These are phyloP conservation scores for Calidris pugnax DNA, from an alignment of 2,113 vertebrate genomes.

Conservation along the genomic window DNA sequence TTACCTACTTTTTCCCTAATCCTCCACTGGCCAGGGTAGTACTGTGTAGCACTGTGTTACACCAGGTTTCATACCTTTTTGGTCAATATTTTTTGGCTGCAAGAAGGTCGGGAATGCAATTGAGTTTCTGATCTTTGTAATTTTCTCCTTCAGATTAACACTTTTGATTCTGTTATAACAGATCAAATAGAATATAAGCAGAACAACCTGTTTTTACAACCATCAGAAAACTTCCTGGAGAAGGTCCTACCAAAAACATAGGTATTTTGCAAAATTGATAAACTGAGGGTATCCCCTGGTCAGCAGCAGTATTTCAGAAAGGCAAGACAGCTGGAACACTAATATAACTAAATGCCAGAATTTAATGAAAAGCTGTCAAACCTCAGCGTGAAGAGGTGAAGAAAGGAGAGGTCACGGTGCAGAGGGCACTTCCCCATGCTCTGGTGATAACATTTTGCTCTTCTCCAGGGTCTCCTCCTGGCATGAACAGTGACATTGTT, in stretches of 20 bases:
- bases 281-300: background rate
- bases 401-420: background rate
- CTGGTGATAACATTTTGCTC: background rate
- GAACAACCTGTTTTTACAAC: background rate
- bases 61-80: background rate
- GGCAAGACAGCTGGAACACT: background rate
- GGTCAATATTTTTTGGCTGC: background rate
- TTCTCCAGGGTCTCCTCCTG: background rate
- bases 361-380: background rate
- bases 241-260: background rate
- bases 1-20: background rate
- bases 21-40: background rate
- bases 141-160: background rate
- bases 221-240: background rate
- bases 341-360: background rate
- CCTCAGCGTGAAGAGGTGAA: background rate
- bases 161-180: background rate
- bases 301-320: background rate
- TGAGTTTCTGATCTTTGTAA: background rate
- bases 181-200: background rate
- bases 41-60: background rate
- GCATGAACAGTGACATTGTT: background rate
- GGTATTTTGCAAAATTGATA: background rate
- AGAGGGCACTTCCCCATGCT: background rate
- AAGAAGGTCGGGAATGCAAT: background rate